Conservation (phyloP, 2,888 invertebrate genomes). For the Xestia c-nigrum region DNA sequence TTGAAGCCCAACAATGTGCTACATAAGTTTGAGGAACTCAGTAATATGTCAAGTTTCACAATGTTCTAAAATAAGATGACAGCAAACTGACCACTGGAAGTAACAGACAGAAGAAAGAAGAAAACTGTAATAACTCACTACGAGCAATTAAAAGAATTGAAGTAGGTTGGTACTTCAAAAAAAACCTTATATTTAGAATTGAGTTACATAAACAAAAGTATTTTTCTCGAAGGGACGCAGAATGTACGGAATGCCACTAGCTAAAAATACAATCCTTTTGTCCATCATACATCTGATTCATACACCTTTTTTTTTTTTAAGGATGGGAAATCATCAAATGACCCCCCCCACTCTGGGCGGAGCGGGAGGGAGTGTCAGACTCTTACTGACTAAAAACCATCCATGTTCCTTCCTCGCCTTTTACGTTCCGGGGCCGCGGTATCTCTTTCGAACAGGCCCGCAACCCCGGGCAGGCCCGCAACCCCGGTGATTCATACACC, state of each 20-base stretch:
- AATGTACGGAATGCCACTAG: background rate
- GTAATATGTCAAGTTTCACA: conserved; percentile 3
- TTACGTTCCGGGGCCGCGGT: no score
- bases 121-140: background rate
- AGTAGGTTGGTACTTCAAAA: background rate
- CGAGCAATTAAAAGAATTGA: background rate
- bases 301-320: no score
- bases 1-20: conserved; percentile 26
- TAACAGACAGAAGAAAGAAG: background rate
- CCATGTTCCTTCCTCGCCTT: no score
- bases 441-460: no score
- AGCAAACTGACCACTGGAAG: background rate
- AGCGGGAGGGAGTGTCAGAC: no score
- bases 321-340: no score
- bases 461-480: no score
- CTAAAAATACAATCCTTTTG: background rate
- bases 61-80: conserved; percentile 8
- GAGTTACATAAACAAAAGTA: background rate
- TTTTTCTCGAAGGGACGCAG: background rate
- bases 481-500: background rate
- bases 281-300: background rate
- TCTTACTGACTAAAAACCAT: no score
- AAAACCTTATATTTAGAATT: background rate
- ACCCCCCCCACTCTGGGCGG: no score
- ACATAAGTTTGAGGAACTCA: conserved; percentile 14